A percentile compares a stretch with the other conserved stretches of the same genome.
phyloP scores from a whole-genome alignment of 2,888 invertebrate species.

The Metallyticus violacea region DNA sequence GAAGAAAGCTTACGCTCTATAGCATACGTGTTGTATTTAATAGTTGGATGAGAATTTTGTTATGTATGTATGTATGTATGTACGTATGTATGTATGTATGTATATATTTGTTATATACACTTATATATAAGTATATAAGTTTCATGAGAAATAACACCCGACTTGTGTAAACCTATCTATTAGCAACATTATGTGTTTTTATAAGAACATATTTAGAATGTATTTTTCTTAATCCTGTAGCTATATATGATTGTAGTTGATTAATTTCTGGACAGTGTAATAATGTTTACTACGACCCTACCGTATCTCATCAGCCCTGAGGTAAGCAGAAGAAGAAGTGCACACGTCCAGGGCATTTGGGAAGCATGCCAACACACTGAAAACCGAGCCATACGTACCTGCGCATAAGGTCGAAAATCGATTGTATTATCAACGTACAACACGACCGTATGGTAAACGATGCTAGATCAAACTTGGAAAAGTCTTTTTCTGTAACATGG shows the following conservation, averaged over 20 bases:
- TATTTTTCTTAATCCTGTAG: too few relatives aligned
- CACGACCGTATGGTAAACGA: not conserved
- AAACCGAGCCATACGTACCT: constrained; percentile 1
- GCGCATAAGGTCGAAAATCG: not conserved
- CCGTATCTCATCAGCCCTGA: constrained; percentile 12
- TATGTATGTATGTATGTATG: too few relatives aligned
- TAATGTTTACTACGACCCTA: constrained; percentile 3
- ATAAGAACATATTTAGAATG: too few relatives aligned
- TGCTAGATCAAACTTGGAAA: not conserved
- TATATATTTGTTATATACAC: too few relatives aligned
- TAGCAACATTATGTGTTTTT: too few relatives aligned
- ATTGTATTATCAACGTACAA: not conserved
- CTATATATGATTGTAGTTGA: too few relatives aligned
- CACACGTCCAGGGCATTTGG: not conserved
- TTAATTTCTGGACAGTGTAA: not conserved
- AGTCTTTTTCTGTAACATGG: not conserved
- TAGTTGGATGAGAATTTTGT: not conserved
- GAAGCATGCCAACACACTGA: constrained; percentile 3
- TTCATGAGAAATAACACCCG: too few relatives aligned
- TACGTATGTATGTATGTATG: too few relatives aligned
- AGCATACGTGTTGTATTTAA: not conserved
- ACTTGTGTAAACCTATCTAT: too few relatives aligned
- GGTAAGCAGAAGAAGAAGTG: not conserved
- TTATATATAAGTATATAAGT: too few relatives aligned
- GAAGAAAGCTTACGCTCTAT: too few relatives aligned